Percentiles rank a stretch among this genome's conserved stretches.
Conservation (phyloP, 2,797 vertebrate species). For the Heterohyrax brucei region DNA sequence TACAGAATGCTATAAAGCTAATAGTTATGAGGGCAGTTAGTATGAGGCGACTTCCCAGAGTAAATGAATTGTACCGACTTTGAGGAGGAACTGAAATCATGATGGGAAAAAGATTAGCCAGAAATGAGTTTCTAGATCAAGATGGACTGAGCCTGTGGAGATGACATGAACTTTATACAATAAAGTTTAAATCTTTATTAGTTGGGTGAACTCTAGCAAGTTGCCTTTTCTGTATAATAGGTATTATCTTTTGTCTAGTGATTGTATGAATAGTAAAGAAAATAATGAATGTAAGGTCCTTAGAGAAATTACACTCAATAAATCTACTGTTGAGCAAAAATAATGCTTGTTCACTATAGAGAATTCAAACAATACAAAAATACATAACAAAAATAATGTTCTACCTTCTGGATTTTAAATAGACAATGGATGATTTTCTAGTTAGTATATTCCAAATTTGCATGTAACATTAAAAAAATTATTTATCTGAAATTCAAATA, state of each 20-base stretch:
- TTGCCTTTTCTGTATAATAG: neutral
- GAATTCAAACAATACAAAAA: neutral
- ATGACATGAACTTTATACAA: neutral
- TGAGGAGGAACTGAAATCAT: constrained; percentile 31
- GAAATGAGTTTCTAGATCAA: neutral
- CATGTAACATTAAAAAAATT: neutral
- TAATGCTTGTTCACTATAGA: constrained; percentile 1
- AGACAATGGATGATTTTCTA: neutral
- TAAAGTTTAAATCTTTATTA: neutral
- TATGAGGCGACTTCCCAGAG: constrained; percentile 14
- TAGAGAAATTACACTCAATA: constrained; percentile 28
- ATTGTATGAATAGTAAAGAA: neutral
- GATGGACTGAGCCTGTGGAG: neutral
- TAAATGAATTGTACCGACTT: constrained; percentile 24
- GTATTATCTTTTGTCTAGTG: neutral
- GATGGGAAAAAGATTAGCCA: neutral
- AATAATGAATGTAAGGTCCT: neutral
- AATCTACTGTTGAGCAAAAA: constrained; percentile 29
- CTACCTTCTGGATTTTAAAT: neutral
- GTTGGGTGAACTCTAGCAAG: neutral
- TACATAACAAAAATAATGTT: neutral
- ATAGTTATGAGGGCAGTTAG: neutral
- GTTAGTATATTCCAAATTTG: neutral
- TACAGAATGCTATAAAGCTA: neutral
- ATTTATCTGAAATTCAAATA: neutral